phyloP scores from a whole-genome alignment of 2,888 invertebrate species.

The Papilio protenor region DNA sequence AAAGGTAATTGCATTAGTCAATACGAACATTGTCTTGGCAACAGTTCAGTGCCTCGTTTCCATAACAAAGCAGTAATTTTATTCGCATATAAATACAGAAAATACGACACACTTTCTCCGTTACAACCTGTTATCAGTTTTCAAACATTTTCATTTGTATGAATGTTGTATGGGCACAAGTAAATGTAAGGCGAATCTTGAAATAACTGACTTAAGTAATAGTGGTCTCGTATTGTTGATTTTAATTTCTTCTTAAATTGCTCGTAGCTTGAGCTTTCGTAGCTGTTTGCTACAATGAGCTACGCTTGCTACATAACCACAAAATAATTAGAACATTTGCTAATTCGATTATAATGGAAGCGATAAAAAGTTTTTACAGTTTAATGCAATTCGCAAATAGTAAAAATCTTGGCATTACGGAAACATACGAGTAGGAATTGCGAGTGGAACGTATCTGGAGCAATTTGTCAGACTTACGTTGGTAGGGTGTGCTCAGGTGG shows the following conservation, averaged over 20 bases:
- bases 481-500: constrained; percentile 37
- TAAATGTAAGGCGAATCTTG: too few species aligned
- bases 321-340: background rate
- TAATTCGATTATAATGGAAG: background rate
- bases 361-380: background rate
- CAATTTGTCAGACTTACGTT: constrained; percentile 42
- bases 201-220: too few species aligned
- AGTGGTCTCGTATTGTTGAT: background rate
- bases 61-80: constrained; percentile 25
- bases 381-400: constrained; percentile 26
- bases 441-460: constrained; percentile 34
- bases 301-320: background rate
- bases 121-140: too few species aligned
- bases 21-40: constrained; percentile 36
- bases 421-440: constrained; percentile 37
- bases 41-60: constrained; percentile 19
- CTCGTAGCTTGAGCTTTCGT: background rate
- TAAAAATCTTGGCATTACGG: constrained; percentile 24
- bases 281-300: background rate
- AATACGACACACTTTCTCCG: too few species aligned
- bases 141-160: too few species aligned
- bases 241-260: background rate
- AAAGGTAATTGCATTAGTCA: constrained; percentile 20
- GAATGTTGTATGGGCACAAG: too few species aligned
- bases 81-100: too few species aligned